Evolutionary conservation across 2,888 invertebrate species (phyloP), one percentile per base, ranked within the genome.

Genomic region (Eilema griseolum): DNA sequence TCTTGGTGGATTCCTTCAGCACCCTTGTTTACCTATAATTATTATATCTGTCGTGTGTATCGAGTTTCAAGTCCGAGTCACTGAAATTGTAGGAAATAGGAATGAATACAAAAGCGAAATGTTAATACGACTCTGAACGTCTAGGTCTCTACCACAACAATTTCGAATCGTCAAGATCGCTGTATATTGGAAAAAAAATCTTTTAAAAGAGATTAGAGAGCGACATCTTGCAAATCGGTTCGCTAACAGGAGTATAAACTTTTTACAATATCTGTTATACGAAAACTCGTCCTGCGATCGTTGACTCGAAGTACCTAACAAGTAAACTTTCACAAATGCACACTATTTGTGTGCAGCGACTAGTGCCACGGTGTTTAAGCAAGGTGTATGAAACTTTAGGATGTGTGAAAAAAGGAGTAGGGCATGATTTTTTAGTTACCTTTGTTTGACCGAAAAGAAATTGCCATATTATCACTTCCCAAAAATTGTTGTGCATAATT

Each of bases 221-320:
- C 66, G 71, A 67, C 70, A 46, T 74, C 73, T 72, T 72, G 62
- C 75, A 74, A 74, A 81, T 75, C 79, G 71, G 76, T 80, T 72
- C 72, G 72, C 77, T 74, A 75, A 73, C 71, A 77, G 74, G 74
- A 70, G 78, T 71, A 75, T 56, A 80, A 79, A 81, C 71, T 81
- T 80, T 79, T 76, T 75, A 81, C 74, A 80, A 79, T 80, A 81
- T 79, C 73, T 81, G 81, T 80, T 82, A 80, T 75, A 77, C 75
- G 74, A 73, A 76, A 77, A 77, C 77, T 76, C 72, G 74, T 74
- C 71, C 61, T 63, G 74, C 74, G 75, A 81, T 81, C 80, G 75
- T 70, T 66, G 77, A 66, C 76, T 74, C 65, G 67, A 71, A 76
- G 20, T 31, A 61, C 31, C 66, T 82, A 82, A 82, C 82, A 81